Base-by-base conservation (phyloP, 2,113 vertebrate genomes). In the Mustela nigripes region DNA sequence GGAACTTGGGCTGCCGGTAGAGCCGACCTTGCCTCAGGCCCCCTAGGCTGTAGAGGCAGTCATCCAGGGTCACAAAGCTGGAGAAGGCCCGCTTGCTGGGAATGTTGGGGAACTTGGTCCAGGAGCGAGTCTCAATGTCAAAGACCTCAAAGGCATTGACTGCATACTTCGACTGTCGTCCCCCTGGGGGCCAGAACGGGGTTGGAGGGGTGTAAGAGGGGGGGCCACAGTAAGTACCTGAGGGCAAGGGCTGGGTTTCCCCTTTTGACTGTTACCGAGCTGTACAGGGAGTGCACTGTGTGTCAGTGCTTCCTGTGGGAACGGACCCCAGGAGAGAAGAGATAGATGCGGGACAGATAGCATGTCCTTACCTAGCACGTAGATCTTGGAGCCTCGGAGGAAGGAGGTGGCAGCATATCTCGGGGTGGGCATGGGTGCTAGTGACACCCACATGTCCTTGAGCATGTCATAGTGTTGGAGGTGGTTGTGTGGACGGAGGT, bases 1-100 rank as follows among this genome's bases (percentile, higher is more conserved):
- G 99, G 98, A 99, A 99, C 98, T 99, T 99, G 97, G 99, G 99
- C 97, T 99, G 99, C 56, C 99, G 99, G 98, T 99, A 99, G 95
- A 99, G 99, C 12, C 99, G 99, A 0, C 99, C 99, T 96, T 99
- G 99, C 50, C 99, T 98, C 94, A 99, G 99, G 39, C 99, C 99
- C 39, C 99, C 99, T 5, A 99, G 99, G 92, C 99, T 99, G 98
- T 99, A 99, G 95, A 99, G 97, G 22, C 98, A 99, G 9, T 97
- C 98, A 15, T 98, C 95, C 11, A 99, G 98, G 98, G 99, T 99
- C 97, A 99, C 98, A 10, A 99, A 99, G 74, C 99, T 99, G 60
- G 99, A 99, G 97, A 99, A 99, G 2, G 99, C 99, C 11, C 99
- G 99, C 97, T 99, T 99, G 96, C 99, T 99, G 56, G 99, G 99